Evolutionary conservation across 2,113 vertebrate species (phyloP).

Genomic region (Oceanites oceanicus): DNA sequence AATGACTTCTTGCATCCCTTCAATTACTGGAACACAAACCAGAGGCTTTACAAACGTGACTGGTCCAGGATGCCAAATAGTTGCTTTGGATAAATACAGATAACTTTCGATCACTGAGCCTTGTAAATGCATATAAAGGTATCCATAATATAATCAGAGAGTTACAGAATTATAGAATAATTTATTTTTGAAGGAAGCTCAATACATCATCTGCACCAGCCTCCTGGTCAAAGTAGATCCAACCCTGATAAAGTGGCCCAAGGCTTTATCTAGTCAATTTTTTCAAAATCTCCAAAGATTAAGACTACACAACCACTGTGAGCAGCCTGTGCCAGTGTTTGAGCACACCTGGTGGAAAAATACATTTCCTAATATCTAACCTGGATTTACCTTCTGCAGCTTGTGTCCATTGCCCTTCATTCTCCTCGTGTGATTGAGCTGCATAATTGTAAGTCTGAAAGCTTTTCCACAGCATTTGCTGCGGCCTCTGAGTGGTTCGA

Average conservation of each 20-base stretch:
- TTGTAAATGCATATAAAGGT: neutral
- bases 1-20: neutral
- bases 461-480: neutral
- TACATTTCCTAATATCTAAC: neutral
- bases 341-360: neutral
- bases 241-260: neutral
- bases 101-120: neutral
- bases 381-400: neutral
- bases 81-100: neutral
- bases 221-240: neutral
- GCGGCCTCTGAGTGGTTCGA: neutral
- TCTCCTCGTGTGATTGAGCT: accelerated
- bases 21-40: neutral
- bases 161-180: neutral
- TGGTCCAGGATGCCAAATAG: neutral
- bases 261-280: neutral
- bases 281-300: neutral
- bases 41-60: neutral
- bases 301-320: neutral
- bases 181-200: neutral
- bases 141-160: neutral
- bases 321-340: neutral
- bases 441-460: accelerated
- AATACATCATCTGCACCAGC: neutral
- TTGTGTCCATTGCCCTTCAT: neutral